These are phyloP conservation scores for Poecile montanus DNA, from an alignment of 2,797 vertebrate genomes.

Conservation along the genomic window DNA sequence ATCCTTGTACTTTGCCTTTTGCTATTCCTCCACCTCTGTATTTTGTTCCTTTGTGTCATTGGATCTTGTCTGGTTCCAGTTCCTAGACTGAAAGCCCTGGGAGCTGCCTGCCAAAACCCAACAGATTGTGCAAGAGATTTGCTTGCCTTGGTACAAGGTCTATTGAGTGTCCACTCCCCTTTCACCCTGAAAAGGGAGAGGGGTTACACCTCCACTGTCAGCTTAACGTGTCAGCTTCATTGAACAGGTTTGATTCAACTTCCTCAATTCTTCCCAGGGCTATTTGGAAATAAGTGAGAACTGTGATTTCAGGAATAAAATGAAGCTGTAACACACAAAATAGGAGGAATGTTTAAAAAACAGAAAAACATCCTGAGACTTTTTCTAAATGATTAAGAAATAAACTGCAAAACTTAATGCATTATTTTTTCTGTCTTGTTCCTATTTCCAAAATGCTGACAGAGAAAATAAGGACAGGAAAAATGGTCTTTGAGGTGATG, in stretches of 20 bases:
- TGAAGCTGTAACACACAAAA: not conserved
- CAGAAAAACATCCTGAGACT: not conserved
- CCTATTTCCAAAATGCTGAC: not conserved
- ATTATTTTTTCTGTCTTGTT: not conserved
- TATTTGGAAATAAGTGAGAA: not conserved
- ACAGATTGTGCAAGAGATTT: slow-evolving; percentile 2
- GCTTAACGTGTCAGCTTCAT: not conserved
- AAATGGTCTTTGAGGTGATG: not conserved
- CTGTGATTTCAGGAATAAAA: not conserved
- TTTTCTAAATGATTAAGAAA: not conserved
- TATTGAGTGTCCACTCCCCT: not conserved
- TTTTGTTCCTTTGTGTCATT: not conserved
- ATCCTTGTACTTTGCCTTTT: slow-evolving; percentile 54
- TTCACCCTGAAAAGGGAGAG: not conserved
- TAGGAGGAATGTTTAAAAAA: not conserved
- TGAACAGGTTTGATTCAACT: rapidly evolving
- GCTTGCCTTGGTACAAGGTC: not conserved
- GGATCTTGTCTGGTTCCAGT: not conserved
- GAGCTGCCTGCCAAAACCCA: not conserved
- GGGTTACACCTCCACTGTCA: not conserved
- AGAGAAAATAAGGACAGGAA: not conserved
- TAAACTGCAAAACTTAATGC: not conserved
- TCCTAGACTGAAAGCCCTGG: not conserved
- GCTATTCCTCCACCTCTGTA: not conserved
- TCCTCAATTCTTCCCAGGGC: not conserved